Conservation (phyloP, 2,797 vertebrate genomes). For the Phalloptychus januarius region DNA sequence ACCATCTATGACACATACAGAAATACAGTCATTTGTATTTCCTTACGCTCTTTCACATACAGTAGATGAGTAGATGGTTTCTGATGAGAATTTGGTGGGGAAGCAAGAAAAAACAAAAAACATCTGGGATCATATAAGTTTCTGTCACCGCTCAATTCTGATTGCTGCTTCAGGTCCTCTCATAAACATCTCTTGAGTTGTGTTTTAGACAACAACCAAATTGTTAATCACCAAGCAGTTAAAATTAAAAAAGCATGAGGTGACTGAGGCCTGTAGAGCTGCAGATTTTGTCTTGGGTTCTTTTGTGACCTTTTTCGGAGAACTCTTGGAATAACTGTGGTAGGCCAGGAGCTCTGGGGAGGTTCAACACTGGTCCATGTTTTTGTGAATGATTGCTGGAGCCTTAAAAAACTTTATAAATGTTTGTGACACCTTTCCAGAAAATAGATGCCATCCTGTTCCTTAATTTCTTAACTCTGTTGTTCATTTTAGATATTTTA, state of each 20-base stretch:
- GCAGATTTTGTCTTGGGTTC: not conserved
- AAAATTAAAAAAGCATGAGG: not conserved
- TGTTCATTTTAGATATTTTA: not conserved
- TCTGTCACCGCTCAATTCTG: constrained; percentile 7
- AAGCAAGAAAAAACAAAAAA: not conserved
- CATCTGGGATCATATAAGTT: constrained; percentile 22
- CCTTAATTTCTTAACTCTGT: not conserved
- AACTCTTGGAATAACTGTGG: not conserved
- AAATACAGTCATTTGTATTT: not conserved
- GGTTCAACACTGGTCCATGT: not conserved
- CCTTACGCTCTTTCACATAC: constrained; percentile 2
- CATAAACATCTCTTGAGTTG: constrained; percentile 12
- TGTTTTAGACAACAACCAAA: constrained; percentile 1
- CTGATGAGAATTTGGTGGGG: constrained; percentile 21
- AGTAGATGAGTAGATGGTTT: no score
- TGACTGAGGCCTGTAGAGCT: not conserved
- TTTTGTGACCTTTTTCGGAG: not conserved
- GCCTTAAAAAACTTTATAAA: not conserved
- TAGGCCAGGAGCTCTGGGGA: not conserved
- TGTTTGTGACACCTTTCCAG: not conserved
- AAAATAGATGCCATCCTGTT: not conserved
- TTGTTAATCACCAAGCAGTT: no score
- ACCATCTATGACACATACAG: not conserved
- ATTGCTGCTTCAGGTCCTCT: constrained; percentile 28
- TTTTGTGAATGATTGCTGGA: not conserved